Evolutionary conservation across 2,113 vertebrate genomes (phyloP).

Genomic region (Corvus cornix): DNA sequence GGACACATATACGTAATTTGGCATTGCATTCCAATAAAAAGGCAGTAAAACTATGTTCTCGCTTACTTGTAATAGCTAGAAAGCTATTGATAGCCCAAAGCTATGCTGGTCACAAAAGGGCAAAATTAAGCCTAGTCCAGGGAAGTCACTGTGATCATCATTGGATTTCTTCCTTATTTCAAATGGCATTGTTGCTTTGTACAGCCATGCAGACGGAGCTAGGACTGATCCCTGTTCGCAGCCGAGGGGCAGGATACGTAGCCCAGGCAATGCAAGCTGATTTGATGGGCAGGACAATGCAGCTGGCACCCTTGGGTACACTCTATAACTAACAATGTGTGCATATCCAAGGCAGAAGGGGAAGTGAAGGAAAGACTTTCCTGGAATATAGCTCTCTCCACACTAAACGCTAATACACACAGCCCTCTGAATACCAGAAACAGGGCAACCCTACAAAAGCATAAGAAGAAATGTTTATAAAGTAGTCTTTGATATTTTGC

Average conservation of each 20-base stretch:
- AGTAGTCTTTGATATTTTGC: background rate
- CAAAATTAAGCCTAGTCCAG: background rate
- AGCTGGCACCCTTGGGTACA: background rate
- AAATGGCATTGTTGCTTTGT: background rate
- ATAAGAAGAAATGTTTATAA: slow-evolving; percentile 2
- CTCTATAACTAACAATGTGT: background rate
- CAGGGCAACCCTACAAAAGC: background rate
- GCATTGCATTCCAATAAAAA: background rate
- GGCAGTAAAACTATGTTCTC: background rate
- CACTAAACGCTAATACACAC: fast-evolving
- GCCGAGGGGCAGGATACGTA: fast-evolving
- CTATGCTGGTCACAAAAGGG: background rate
- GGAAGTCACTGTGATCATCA: background rate
- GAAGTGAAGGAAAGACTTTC: background rate
- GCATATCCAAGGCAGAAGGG: background rate
- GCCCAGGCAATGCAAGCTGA: background rate
- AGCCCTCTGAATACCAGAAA: background rate
- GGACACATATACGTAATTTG: background rate
- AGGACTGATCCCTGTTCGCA: background rate
- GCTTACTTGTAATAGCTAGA: background rate
- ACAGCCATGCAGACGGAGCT: fast-evolving
- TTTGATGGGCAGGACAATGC: background rate
- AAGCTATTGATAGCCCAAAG: background rate
- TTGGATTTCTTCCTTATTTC: background rate
- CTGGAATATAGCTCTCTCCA: background rate